These are phyloP conservation scores for Ochropacha duplaris DNA, from an alignment of 2,888 invertebrate genomes.

Conservation along the genomic window DNA sequence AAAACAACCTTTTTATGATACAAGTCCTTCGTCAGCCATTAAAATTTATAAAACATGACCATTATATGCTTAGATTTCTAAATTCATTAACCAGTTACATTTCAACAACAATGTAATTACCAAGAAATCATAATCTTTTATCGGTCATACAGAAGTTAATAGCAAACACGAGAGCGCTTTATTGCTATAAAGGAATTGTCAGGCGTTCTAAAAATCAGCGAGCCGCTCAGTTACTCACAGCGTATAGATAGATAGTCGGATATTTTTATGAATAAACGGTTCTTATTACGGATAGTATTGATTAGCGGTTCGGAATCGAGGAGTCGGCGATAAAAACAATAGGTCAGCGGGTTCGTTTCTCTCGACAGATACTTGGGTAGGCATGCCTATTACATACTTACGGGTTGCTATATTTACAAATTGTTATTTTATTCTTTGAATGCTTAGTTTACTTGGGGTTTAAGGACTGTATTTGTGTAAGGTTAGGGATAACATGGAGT, in stretches of 20 bases:
- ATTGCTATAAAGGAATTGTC: slow-evolving; percentile 18
- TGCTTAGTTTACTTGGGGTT: no score
- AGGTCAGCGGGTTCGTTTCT: slow-evolving; percentile 3
- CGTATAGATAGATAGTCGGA: background rate
- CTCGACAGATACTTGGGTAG: background rate
- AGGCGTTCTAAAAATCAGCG: slow-evolving; percentile 14
- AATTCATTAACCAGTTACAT: background rate
- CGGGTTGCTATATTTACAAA: background rate
- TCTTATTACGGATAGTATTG: slow-evolving; percentile 2
- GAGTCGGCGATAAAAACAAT: slow-evolving; percentile 4
- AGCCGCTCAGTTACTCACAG: background rate
- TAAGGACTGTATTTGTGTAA: no score
- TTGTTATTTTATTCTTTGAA: no score
- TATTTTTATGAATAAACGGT: slow-evolving; percentile 3
- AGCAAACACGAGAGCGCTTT: slow-evolving; percentile 20
- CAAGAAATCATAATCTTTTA: background rate
- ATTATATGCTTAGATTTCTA: background rate
- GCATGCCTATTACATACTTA: background rate
- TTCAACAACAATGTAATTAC: background rate
- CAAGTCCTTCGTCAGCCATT: background rate
- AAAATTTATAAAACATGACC: background rate
- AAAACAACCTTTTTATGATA: no score
- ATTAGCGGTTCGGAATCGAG: slow-evolving; percentile 3
- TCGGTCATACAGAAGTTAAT: slow-evolving; percentile 27
- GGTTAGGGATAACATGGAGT: no score